Evolutionary conservation across 1,140 invertebrate genomes (phyloP), one percentile per base, ranked within the genome.

Genomic region (Drosophila rhopaloa): DNA sequence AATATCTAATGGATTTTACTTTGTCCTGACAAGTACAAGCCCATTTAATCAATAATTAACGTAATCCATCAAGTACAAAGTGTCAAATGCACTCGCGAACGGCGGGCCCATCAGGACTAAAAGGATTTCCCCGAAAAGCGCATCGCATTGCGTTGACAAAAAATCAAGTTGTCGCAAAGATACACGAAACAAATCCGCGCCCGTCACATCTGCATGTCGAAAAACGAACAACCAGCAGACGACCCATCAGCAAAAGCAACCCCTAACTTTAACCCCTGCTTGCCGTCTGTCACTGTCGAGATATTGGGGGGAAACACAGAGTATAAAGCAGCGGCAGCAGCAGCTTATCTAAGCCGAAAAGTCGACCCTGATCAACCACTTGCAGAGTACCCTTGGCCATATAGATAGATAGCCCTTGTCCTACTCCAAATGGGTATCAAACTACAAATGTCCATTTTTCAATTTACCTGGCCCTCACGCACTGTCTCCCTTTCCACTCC

Each of bases 11-110:
- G 85, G 84, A 89, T 89, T 81, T 71, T 68, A 66, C 70, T 75
- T 80, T 14, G 51, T 60, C 75, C 57, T 88, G 84, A 89, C 85
- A 89, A 89, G 84, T 84, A 89, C 84, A 89, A 90, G 85, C 84
- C 85, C 80, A 84, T 89, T 89, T 89, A 89, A 89, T 89, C 84
- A 89, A 89, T 89, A 90, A 89, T 89, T 89, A 89, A 90, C 84
- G 70, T 89, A 89, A 89, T 89, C 84, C 84, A 89, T 89, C 84
- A 89, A 84, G 65, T 79, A 90, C 85, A 89, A 85, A 86, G 84
- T 89, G 84, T 89, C 84, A 89, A 89, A 84, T 90, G 84, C 84
- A 89, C 85, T 89, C 81, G 84, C 85, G 76, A 78, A 53, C 48
- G 48, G n/a, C 47, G 47, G 13, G 29, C 65, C 58, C 63, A 78